Evolutionary conservation across 2,888 invertebrate genomes (phyloP).

Genomic region (Melanargia galathea): DNA sequence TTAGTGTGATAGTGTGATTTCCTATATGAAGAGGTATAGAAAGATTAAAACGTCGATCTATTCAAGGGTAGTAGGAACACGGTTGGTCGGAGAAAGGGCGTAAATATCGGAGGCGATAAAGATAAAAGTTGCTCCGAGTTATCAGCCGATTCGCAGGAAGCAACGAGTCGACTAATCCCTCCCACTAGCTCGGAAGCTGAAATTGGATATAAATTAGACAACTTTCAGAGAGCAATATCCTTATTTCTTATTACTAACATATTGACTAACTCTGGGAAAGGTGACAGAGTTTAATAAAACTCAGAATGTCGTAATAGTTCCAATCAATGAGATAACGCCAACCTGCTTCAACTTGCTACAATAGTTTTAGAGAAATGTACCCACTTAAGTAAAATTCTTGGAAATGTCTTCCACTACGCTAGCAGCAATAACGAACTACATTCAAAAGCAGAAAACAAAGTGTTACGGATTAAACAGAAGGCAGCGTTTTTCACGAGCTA

Average conservation of each 20-base stretch:
- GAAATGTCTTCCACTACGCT: background rate
- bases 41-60: slow-evolving; percentile 28
- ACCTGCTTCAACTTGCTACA: background rate
- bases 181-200: slow-evolving; percentile 47
- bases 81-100: slow-evolving; percentile 35
- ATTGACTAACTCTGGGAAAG: slow-evolving; percentile 33
- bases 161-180: slow-evolving; percentile 44
- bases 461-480: background rate
- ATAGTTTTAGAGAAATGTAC: background rate
- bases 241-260: slow-evolving; percentile 69
- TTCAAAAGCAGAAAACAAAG: background rate
- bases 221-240: slow-evolving; percentile 78
- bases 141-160: slow-evolving; percentile 44
- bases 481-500: slow-evolving; percentile 2
- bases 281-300: slow-evolving; percentile 14
- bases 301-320: background rate
- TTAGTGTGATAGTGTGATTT: too few relatives aligned
- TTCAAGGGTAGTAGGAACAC: slow-evolving; percentile 35
- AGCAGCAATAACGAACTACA: background rate
- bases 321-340: background rate
- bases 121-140: slow-evolving; percentile 43
- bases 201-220: slow-evolving; percentile 74
- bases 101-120: slow-evolving; percentile 43
- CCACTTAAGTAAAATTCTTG: background rate
- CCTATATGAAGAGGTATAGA: slow-evolving; percentile 8